A percentile compares a stretch with the other conserved stretches of the same genome.
Evolutionary conservation across 2,797 vertebrate genomes (phyloP).

Genomic region (Orientallactaga sibirica): DNA sequence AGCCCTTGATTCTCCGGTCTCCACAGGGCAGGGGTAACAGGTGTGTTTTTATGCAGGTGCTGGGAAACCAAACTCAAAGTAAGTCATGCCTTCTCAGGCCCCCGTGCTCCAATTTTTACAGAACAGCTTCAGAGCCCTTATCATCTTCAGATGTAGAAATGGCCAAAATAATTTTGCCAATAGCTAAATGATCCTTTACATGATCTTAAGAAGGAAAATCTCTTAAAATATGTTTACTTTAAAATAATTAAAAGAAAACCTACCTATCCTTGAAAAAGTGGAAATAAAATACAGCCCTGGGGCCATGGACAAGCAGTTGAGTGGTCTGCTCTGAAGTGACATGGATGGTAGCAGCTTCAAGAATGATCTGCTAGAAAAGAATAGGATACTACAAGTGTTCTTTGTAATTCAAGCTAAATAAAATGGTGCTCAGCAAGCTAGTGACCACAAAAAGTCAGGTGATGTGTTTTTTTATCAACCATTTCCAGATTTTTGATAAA

Average conservation of each 20-base stretch:
- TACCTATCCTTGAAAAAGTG: slow-evolving; percentile 19
- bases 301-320: neutral
- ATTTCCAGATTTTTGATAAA: slow-evolving; percentile 22
- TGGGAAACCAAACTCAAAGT: too few species aligned
- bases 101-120: neutral
- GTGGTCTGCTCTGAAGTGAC: neutral
- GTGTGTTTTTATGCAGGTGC: too few species aligned
- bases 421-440: neutral
- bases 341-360: neutral
- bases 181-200: neutral
- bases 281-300: neutral
- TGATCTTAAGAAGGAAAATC: slow-evolving; percentile 39
- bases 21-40: too few species aligned
- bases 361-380: slow-evolving; percentile 2
- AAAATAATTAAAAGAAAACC: slow-evolving; percentile 16
- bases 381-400: neutral
- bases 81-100: too few species aligned
- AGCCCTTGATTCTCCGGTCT: too few species aligned
- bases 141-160: slow-evolving; percentile 26
- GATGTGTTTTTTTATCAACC: neutral
- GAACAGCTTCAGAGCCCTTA: neutral
- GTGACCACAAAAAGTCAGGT: neutral
- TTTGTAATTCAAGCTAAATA: neutral
- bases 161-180: slow-evolving; percentile 6
- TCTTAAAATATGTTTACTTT: slow-evolving; percentile 30